These are phyloP conservation scores for Alcis repandata DNA, from an alignment of 2,888 invertebrate genomes.

Conservation along the genomic window DNA sequence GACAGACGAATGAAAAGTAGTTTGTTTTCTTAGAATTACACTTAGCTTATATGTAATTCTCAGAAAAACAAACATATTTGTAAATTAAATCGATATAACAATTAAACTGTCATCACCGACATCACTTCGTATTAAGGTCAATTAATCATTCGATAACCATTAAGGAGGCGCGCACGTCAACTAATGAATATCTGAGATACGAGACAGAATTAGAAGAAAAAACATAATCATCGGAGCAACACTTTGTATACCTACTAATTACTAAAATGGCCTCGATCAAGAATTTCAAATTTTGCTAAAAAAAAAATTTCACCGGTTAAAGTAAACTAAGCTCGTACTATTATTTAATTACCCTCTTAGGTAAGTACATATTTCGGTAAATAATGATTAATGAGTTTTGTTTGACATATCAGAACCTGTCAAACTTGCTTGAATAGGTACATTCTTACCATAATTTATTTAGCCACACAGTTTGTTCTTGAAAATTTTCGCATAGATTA, in stretches of 20 bases:
- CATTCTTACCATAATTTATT: too few species aligned
- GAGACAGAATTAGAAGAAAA: neutral
- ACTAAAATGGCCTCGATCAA: too few species aligned
- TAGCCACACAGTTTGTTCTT: too few species aligned
- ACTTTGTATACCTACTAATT: neutral
- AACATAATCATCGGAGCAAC: neutral
- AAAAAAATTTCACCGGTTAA: too few species aligned
- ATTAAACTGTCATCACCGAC: constrained; percentile 8
- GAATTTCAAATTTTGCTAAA: too few species aligned
- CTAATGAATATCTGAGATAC: neutral
- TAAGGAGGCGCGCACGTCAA: constrained; percentile 11
- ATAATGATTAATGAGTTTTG: neutral
- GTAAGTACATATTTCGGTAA: too few species aligned
- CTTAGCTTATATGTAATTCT: too few species aligned
- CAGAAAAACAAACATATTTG: constrained; percentile 1
- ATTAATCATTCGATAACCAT: constrained; percentile 9
- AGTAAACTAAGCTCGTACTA: too few species aligned
- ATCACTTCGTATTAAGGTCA: constrained; percentile 5
- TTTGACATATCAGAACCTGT: neutral
- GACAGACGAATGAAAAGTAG: neutral
- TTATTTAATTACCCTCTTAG: too few species aligned
- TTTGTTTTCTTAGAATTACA: too few species aligned
- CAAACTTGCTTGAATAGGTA: too few species aligned
- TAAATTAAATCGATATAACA: constrained; percentile 8
- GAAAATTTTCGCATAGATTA: too few species aligned